Evolutionary conservation across 1,140 invertebrate genomes (phyloP).

Genomic region (Pseudomyrmex gracilis): DNA sequence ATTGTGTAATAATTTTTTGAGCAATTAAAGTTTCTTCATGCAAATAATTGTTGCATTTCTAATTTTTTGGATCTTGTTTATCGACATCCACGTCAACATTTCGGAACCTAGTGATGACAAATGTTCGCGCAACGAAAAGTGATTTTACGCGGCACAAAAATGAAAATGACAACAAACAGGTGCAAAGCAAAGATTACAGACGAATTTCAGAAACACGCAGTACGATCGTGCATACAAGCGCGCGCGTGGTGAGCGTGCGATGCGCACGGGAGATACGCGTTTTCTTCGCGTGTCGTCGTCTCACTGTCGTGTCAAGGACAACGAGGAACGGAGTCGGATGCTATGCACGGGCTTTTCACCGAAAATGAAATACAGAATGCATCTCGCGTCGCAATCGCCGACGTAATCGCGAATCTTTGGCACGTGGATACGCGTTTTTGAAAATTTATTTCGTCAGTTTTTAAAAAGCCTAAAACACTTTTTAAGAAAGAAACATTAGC

Average conservation of each 20-base stretch:
- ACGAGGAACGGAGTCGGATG: conserved; percentile 78
- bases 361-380: conserved; percentile 56
- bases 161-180: not conserved
- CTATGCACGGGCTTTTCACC: conserved; percentile 58
- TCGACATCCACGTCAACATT: not conserved
- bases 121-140: not conserved
- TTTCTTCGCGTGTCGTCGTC: conserved; percentile 75
- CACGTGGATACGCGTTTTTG: not conserved
- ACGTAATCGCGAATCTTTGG: not conserved
- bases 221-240: conserved; percentile 30
- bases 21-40: too few species aligned
- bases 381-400: conserved; percentile 21
- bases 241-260: conserved; percentile 9
- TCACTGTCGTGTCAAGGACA: conserved; percentile 82
- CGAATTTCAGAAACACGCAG: conserved; percentile 34
- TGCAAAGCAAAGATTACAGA: not conserved
- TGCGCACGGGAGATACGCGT: conserved; percentile 67
- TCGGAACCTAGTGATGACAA: not conserved
- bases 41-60: too few species aligned
- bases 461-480: too few species aligned
- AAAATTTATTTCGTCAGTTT: too few species aligned
- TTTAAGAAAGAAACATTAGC: too few species aligned
- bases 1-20: too few species aligned
- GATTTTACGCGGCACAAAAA: not conserved
- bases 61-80: too few species aligned